phyloP scores from a whole-genome alignment of 2,888 invertebrate genomes.

The Hanleya hanleyi region DNA sequence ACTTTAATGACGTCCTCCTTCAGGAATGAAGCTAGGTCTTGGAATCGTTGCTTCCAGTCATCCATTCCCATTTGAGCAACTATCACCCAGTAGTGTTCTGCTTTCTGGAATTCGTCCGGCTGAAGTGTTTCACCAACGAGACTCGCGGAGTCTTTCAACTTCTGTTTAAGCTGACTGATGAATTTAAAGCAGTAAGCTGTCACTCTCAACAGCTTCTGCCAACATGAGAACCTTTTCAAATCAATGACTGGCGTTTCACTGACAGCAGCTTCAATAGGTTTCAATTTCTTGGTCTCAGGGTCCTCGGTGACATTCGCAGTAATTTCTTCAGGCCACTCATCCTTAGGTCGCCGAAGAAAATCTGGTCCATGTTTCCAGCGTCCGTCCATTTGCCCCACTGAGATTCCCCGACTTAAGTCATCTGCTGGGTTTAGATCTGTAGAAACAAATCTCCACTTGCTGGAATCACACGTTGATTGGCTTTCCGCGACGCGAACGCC shows the following conservation, averaged over 20 bases:
- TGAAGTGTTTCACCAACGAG: neutral
- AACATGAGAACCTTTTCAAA: too few relatives aligned
- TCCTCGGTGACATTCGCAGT: too few relatives aligned
- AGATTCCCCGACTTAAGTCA: slow-evolving; percentile 18
- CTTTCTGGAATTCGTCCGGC: too few relatives aligned
- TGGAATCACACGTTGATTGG: neutral
- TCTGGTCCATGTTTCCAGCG: slow-evolving; percentile 13
- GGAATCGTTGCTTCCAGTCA: too few relatives aligned
- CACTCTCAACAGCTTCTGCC: neutral
- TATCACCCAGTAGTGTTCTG: too few relatives aligned
- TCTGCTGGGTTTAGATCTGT: slow-evolving; percentile 18
- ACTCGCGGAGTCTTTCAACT: neutral
- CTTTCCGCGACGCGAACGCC: slow-evolving; percentile 17
- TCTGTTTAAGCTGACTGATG: neutral
- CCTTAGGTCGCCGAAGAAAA: slow-evolving; percentile 5
- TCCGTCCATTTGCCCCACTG: slow-evolving; percentile 1
- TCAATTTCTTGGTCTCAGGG: too few relatives aligned
- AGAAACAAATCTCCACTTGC: slow-evolving; percentile 1
- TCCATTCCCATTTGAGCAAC: too few relatives aligned
- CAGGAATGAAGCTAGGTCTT: too few relatives aligned
- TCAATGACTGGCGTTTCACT: too few relatives aligned
- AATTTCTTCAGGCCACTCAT: too few relatives aligned
- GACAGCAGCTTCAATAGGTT: too few relatives aligned
- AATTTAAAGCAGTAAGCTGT: slow-evolving; percentile 11
- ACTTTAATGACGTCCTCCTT: too few relatives aligned